These are phyloP conservation scores for Burhinus bistriatus DNA, from an alignment of 2,113 vertebrate species.

Conservation along the genomic window DNA sequence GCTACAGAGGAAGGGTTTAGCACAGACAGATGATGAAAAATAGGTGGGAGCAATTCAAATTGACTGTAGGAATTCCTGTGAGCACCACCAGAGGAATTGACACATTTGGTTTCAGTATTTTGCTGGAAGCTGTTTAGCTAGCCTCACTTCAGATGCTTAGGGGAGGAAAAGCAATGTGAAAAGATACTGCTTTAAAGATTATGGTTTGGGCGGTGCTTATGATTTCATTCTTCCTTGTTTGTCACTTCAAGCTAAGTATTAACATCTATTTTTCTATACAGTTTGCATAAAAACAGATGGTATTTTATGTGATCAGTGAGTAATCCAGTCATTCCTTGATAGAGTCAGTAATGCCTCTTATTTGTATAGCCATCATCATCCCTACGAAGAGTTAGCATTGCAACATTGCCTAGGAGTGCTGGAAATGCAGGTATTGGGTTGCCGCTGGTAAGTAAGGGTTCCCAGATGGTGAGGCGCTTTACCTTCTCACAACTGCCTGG, in stretches of 20 bases:
- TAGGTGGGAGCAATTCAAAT: not conserved
- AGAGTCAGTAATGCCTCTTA: constrained; percentile 31
- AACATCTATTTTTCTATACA: not conserved
- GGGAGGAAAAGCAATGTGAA: not conserved
- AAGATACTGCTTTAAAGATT: not conserved
- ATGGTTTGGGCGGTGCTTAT: not conserved
- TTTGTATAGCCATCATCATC: constrained; percentile 71
- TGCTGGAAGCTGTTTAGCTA: not conserved
- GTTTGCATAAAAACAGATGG: not conserved
- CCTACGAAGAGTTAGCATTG: constrained; percentile 86
- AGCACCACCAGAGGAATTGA: not conserved
- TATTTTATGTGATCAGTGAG: not conserved
- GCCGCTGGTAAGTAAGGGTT: constrained; percentile 62
- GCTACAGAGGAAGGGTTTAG: not conserved
- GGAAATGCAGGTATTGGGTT: constrained; percentile 61
- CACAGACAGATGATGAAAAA: not conserved
- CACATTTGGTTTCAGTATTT: accelerated
- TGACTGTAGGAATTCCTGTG: not conserved
- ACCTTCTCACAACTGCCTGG: not conserved
- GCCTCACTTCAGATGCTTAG: not conserved
- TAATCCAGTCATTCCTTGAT: not conserved
- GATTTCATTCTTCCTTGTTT: not conserved
- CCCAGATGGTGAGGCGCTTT: not conserved
- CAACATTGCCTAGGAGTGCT: constrained; percentile 79
- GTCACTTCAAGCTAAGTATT: not conserved